A percentile compares a stretch with the other conserved stretches of the same genome.
Conservation (phyloP, 2,888 invertebrate genomes). For the Thecophora atra region DNA sequence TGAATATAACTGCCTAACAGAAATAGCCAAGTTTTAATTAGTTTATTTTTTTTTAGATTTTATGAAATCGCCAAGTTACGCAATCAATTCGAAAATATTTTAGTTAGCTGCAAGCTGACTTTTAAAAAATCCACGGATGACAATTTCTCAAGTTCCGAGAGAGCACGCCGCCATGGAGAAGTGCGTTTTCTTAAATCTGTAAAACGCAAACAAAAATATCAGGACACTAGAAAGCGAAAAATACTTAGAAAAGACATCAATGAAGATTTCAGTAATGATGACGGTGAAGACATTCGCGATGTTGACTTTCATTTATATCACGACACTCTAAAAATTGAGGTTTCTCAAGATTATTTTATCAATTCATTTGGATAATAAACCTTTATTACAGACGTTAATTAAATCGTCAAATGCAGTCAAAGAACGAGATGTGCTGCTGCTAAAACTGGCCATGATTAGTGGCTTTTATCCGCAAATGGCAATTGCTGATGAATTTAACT, state of each 20-base stretch:
- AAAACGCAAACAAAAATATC: conserved; percentile 77
- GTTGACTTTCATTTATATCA: conserved; percentile 87
- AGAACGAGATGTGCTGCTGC: conserved; percentile 74
- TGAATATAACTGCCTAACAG: too few species aligned
- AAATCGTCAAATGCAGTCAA: conserved; percentile 73
- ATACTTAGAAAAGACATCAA: conserved; percentile 66
- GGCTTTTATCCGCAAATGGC: conserved; percentile 96
- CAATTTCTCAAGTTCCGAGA: conserved; percentile 76
- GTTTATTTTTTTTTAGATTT: conserved; percentile 67
- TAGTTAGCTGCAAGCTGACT: conserved; percentile 75
- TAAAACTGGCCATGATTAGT: conserved; percentile 86
- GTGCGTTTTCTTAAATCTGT: conserved; percentile 85
- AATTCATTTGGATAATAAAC: neutral
- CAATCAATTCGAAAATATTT: conserved; percentile 84
- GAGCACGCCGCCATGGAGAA: conserved; percentile 88
- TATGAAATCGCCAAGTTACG: conserved; percentile 96
- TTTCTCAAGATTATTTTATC: conserved; percentile 49
- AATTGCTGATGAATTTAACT: conserved; percentile 93
- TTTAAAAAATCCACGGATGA: conserved; percentile 67
- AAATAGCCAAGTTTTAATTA: neutral
- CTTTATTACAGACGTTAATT: conserved; percentile 68
- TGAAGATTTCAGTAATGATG: conserved; percentile 65
- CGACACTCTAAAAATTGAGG: conserved; percentile 77
- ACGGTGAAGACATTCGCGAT: conserved; percentile 82
- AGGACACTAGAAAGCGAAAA: conserved; percentile 75